These are phyloP conservation scores for Rhopilema esculentum DNA, from an alignment of 30 jellyfish, hydroid and myxozoan genomes.

Conservation along the genomic window DNA sequence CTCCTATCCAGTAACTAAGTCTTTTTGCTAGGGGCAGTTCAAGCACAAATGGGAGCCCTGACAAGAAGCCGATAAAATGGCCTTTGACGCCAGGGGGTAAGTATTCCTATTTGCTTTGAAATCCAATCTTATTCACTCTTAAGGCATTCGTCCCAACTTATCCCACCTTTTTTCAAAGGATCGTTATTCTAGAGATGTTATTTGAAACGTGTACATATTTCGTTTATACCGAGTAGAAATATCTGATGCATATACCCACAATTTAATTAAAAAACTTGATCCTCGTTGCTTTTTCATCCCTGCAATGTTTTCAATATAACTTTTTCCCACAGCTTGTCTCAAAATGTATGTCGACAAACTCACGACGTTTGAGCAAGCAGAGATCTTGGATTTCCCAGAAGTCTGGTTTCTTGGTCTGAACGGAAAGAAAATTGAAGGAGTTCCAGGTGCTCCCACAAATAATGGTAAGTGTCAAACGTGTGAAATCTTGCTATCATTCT, in stretches of 20 bases:
- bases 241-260: too few species aligned
- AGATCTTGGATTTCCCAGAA: slow-evolving; percentile 89
- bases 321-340: slow-evolving; percentile 60
- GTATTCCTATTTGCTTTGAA: neutral
- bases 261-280: too few species aligned
- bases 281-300: too few species aligned
- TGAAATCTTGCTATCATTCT: neutral
- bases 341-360: slow-evolving; percentile 75
- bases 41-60: slow-evolving; percentile 61
- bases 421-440: slow-evolving; percentile 91
- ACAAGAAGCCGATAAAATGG: slow-evolving; percentile 75
- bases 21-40: slow-evolving; percentile 38
- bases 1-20: too few species aligned
- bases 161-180: neutral
- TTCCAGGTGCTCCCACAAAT: slow-evolving; percentile 94
- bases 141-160: neutral
- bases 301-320: neutral
- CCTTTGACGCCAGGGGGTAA: slow-evolving; percentile 86
- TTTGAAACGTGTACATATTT: too few species aligned
- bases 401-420: slow-evolving; percentile 92
- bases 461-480: slow-evolving; percentile 62
- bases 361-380: slow-evolving; percentile 95
- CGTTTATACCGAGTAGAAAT: too few species aligned
- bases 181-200: neutral
- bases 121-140: neutral